Conservation (phyloP, 1,140 invertebrate species). For the Lysiphlebus fabarum region DNA sequence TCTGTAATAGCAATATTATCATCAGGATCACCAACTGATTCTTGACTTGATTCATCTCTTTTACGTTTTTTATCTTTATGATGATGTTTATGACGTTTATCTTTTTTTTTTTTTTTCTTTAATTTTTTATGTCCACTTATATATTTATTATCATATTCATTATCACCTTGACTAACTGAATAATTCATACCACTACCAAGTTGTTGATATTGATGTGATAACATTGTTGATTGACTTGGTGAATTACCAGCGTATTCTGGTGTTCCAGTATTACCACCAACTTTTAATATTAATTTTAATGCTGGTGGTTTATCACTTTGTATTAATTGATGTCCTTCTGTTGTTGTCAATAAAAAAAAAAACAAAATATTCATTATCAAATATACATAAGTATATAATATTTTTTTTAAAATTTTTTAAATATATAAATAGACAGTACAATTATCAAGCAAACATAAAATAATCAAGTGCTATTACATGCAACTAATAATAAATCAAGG, state of each 20-base stretch:
- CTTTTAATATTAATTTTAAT: slow-evolving; percentile 77
- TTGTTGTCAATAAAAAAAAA: too few relatives aligned
- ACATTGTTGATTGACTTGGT: slow-evolving; percentile 46
- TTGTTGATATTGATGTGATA: slow-evolving; percentile 50
- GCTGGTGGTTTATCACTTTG: slow-evolving; percentile 57
- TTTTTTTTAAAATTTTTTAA: too few relatives aligned
- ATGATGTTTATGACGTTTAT: slow-evolving; percentile 71
- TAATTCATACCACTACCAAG: slow-evolving; percentile 46
- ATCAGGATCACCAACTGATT: slow-evolving; percentile 52
- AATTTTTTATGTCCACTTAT: slow-evolving; percentile 64
- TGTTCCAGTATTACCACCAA: slow-evolving; percentile 67
- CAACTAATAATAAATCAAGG: too few relatives aligned
- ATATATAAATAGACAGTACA: too few relatives aligned
- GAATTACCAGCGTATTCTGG: slow-evolving; percentile 67
- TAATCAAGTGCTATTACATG: too few relatives aligned
- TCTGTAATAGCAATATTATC: slow-evolving; percentile 48
- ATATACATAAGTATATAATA: too few relatives aligned
- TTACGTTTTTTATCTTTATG: slow-evolving; percentile 67
- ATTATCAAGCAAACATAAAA: too few relatives aligned
- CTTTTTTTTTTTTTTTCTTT: slow-evolving; percentile 76
- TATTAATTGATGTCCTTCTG: too few relatives aligned
- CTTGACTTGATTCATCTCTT: slow-evolving; percentile 58
- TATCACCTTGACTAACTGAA: slow-evolving; percentile 44
- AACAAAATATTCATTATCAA: too few relatives aligned
- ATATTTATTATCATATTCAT: slow-evolving; percentile 49